Conservation (phyloP, 2,797 vertebrate species). For the Poeciliopsis paucimaculata region DNA sequence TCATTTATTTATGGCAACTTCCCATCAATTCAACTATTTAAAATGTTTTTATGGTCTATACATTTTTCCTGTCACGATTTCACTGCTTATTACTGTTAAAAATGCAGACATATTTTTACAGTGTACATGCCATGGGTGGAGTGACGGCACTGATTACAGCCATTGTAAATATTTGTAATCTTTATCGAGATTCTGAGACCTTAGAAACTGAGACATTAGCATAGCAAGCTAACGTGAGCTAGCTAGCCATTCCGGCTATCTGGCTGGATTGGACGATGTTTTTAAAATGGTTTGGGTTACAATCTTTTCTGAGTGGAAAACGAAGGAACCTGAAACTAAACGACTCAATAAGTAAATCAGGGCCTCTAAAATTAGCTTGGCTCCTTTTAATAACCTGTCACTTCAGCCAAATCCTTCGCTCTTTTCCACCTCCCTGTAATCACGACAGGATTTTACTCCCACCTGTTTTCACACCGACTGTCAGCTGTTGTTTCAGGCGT, state of each 20-base stretch:
- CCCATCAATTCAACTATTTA: too few relatives aligned
- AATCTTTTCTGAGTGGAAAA: not conserved
- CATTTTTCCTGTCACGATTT: too few relatives aligned
- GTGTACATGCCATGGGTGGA: too few relatives aligned
- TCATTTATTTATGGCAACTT: too few relatives aligned
- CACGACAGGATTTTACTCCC: slow-evolving; percentile 2
- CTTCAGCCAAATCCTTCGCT: slow-evolving; percentile 2
- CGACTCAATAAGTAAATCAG: not conserved
- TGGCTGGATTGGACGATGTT: not conserved
- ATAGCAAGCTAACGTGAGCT: not conserved
- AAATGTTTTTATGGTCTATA: too few relatives aligned
- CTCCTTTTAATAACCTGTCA: slow-evolving; percentile 13
- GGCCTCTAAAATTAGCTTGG: not conserved
- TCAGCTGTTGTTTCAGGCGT: slow-evolving; percentile 1
- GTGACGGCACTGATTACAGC: too few relatives aligned
- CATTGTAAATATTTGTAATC: not conserved
- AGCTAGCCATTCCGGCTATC: too few relatives aligned
- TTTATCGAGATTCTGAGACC: not conserved
- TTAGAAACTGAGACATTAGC: not conserved
- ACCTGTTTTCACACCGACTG: slow-evolving; percentile 15
- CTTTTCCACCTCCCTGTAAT: slow-evolving; percentile 15
- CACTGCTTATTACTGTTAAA: too few relatives aligned
- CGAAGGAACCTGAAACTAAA: not conserved
- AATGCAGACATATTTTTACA: too few relatives aligned
- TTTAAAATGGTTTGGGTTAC: not conserved